Base-by-base conservation (phyloP, 1,140 invertebrate genomes). In the Nasonia giraulti region DNA sequence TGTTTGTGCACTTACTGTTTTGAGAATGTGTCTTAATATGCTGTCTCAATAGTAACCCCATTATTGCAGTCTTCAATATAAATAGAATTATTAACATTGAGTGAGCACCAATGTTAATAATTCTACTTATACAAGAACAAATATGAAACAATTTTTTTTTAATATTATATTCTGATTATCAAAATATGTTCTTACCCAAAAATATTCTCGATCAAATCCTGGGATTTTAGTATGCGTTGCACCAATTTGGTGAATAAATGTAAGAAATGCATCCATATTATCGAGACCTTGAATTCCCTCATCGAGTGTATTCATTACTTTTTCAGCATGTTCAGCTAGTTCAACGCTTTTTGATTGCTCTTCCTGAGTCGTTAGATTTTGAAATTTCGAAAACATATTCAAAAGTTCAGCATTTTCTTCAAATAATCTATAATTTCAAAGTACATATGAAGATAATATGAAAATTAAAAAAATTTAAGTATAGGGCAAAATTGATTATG, bases 291-390 rank as follows among this genome's bases (percentile, higher is more conserved):
- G 96, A 91, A 98, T 98, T 55, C 96, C 96, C 89, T 98, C 96
- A 88, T 97, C 96, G 77, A 98, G 92, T 2, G 97, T 97, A 86
- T 95, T 95, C 97, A 98, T 98, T 14, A 98, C 97, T 87, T 96
- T 96, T 83, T 95, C 95, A 20, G 97, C 97, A 89, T 98, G 97
- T 89, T 98, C 96, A 11, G 96, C 96, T 37, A 98, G 92, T 92
- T 97, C 96, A 92, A 96, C 94, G 84, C 96, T 97, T 87, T 95
- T 95, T 71, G 95, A 95, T 89, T 98, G 97, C 85, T 97, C 95
- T 88, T 98, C 96, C 87, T 95, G 95, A 37, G 97, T 97, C 87
- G 95, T 95, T 86, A 97, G 93, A 78, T 96, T 94, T 74, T 95
- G 95, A 89, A 98, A 97, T 92, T 97, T 97, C 76, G 95, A 94